Conservation (phyloP, 1,140 invertebrate genomes). For the Plectus sambesii region DNA sequence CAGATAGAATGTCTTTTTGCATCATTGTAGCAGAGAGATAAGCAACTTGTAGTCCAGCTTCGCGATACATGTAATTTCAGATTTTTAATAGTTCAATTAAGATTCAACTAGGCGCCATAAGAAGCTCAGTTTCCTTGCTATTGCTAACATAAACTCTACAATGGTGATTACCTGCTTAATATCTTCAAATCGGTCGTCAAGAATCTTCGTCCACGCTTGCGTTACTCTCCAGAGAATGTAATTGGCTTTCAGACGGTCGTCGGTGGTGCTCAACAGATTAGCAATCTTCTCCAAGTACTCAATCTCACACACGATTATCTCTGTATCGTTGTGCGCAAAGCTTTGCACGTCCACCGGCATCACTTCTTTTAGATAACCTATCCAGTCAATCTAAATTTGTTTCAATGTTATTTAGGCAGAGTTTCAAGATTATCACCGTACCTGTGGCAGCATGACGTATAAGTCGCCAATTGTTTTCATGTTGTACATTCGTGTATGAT, state of each 20-base stretch:
- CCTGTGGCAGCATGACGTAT: constrained; percentile 15
- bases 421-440: not conserved
- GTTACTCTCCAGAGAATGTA: constrained; percentile 27
- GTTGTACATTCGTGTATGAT: constrained; percentile 28
- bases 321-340: constrained; percentile 20
- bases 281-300: constrained; percentile 22
- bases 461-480: constrained; percentile 17
- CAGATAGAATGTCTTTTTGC: too few relatives aligned
- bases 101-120: too few relatives aligned
- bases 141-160: too few relatives aligned
- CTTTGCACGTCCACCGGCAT: constrained; percentile 14
- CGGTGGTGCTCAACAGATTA: constrained; percentile 13
- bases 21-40: too few relatives aligned
- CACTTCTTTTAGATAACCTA: constrained; percentile 16
- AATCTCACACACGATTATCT: constrained; percentile 27
- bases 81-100: too few relatives aligned
- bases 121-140: too few relatives aligned
- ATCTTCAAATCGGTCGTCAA: constrained; percentile 30
- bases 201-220: constrained; percentile 15
- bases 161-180: constrained; percentile 18
- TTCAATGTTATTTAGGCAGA: not conserved
- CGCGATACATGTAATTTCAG: too few relatives aligned
- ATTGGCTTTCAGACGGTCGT: constrained; percentile 16
- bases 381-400: constrained; percentile 24
- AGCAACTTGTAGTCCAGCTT: too few relatives aligned